A percentile compares a stretch with the other conserved stretches of the same genome.
phyloP scores from a whole-genome alignment of 2,113 vertebrate genomes.

The Ammodytes marinus region DNA sequence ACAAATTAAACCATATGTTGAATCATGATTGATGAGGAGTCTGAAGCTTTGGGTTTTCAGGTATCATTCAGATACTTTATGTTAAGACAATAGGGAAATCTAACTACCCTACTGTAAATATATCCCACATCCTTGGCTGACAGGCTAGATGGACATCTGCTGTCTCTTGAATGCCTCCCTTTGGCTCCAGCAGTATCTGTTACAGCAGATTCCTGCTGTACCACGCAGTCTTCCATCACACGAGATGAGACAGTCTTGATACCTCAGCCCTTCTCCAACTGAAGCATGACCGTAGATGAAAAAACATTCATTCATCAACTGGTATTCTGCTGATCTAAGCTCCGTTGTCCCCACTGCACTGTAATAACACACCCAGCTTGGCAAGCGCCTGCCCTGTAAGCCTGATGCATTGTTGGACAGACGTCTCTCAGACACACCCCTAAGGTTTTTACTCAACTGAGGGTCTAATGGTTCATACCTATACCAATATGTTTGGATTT shows the following conservation, averaged over 20 bases:
- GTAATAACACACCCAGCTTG: constrained; percentile 58
- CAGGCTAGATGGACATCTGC: not conserved
- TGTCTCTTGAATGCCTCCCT: not conserved
- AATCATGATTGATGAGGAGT: constrained; percentile 23
- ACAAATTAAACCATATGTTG: constrained; percentile 15
- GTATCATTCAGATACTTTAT: not conserved
- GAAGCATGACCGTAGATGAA: constrained; percentile 52
- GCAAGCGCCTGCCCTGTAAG: constrained; percentile 40
- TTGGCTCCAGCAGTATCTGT: constrained; percentile 27
- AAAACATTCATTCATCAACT: constrained; percentile 62
- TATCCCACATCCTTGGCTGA: not conserved
- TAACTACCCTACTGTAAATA: not conserved
- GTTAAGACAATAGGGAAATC: not conserved
- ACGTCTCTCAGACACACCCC: constrained; percentile 29
- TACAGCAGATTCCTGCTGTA: constrained; percentile 37
- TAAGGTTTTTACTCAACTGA: constrained; percentile 16
- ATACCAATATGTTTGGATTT: not conserved
- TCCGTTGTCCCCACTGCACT: constrained; percentile 38
- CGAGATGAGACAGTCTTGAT: constrained; percentile 47
- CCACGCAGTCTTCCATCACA: constrained; percentile 36
- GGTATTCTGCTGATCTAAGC: constrained; percentile 75
- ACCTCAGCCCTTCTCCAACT: constrained; percentile 41
- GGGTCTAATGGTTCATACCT: not conserved
- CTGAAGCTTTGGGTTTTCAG: not conserved
- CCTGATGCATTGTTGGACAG: constrained; percentile 42